Base-by-base conservation (phyloP, 37 sponge, comb jelly and placozoan genomes). In the Spongia lamella region DNA sequence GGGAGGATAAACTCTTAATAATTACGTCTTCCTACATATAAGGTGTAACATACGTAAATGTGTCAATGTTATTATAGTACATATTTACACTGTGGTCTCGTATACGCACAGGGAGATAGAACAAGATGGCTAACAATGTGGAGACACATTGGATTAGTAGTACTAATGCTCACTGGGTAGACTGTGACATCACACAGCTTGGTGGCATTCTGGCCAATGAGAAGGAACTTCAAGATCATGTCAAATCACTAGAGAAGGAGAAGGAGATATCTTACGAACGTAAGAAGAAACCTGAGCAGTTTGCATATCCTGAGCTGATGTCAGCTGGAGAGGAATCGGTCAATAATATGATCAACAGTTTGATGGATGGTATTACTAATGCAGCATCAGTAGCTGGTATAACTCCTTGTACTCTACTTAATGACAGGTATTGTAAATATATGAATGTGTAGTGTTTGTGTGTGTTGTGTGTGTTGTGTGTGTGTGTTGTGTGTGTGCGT, bases 291-390 rank as follows among this genome's bases (percentile, higher is more conserved):
- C 27, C 37, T 0, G 21, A 59, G 7, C 35, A 29, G 34, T 40
- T 62, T 19, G 36, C 11, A 26, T 14, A n/a, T 30, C 67, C 30
- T 33, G 70, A 67, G 1, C 75, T 68, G n/a, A 75, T 76, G 7
- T 76, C 74, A 53, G 75, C 75, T 56, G 69, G 76, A 30, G 76
- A 75, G 3, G 49, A 67, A 53, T 51, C 24, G 14, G 76, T 83
- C 17, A 59, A 55, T 47, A 51, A 38, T 14, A n/a, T 52, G 2
- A 76, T 43, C 9, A 9, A 43, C 9, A 9, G 47, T 13, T 9
- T 43, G 9, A 5, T 13, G 9, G 9, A 43, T 43, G 47, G 47
- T 13, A 43, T 43, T 43, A 5, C 9, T 43, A 9, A 9, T 13
- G 47, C 47, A 13, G 47, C 47, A 5, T 13, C 7, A 13, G 47